Percentiles rank a stretch among this genome's conserved stretches.
These are phyloP conservation scores for Hemiprocne comata DNA, from an alignment of 2,113 vertebrate species.

Conservation along the genomic window DNA sequence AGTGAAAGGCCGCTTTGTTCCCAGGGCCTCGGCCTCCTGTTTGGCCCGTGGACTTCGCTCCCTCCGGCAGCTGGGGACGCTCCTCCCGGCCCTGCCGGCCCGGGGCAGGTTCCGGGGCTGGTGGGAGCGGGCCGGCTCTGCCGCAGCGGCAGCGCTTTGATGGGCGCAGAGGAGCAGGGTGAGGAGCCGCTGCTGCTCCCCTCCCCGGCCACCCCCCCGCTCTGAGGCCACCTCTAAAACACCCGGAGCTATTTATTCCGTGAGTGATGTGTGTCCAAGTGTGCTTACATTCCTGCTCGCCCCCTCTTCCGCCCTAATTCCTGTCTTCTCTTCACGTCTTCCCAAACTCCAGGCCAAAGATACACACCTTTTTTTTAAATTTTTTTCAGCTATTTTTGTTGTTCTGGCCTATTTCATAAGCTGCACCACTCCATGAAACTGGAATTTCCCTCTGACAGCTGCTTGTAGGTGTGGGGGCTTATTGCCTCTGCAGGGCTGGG, in stretches of 20 bases:
- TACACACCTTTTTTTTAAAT: neutral
- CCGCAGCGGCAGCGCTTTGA: fast-evolving
- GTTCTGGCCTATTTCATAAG: neutral
- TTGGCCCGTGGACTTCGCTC: neutral
- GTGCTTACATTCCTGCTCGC: neutral
- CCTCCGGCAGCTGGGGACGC: fast-evolving
- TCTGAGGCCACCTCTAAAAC: neutral
- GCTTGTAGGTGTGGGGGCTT: neutral
- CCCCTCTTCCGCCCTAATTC: neutral
- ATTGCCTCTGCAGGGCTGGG: neutral
- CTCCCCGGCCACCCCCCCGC: fast-evolving
- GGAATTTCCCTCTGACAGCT: neutral
- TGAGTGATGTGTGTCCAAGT: neutral
- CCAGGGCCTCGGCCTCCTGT: neutral
- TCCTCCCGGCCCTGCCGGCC: fast-evolving
- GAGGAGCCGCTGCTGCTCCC: neutral
- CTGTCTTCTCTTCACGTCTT: neutral
- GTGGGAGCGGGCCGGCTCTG: neutral
- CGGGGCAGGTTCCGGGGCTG: neutral
- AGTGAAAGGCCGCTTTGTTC: slow-evolving; percentile 61
- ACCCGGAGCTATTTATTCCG: neutral
- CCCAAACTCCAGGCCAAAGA: neutral
- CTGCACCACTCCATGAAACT: neutral
- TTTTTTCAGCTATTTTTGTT: neutral
- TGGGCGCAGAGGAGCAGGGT: neutral